Evolutionary conservation across 2,113 vertebrate genomes (phyloP).

Genomic region (Sakesphorus luctuosus): DNA sequence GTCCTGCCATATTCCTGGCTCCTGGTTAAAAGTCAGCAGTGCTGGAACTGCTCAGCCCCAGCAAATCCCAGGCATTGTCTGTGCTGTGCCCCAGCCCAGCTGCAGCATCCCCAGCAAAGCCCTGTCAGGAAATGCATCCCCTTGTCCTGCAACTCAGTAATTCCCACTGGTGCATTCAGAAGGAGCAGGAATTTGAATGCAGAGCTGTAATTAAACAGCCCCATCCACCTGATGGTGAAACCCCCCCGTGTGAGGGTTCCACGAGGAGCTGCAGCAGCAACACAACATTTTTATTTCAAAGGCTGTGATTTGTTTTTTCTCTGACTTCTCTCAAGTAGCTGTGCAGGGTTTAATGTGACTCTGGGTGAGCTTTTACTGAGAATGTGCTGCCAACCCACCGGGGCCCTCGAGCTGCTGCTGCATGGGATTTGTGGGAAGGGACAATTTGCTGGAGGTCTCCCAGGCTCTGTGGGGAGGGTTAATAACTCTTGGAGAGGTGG

Average conservation of each 20-base stretch:
- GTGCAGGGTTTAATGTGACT: neutral
- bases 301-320: neutral
- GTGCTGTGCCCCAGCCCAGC: neutral
- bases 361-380: neutral
- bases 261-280: neutral
- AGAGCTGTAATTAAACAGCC: neutral
- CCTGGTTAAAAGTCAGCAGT: accelerated
- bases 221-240: accelerated
- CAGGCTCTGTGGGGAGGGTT: constrained; percentile 66
- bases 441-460: constrained; percentile 50
- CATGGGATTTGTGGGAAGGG: constrained; percentile 14
- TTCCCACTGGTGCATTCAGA: neutral
- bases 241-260: neutral
- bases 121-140: accelerated
- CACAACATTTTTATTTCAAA: neutral
- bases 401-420: neutral
- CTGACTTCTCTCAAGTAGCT: neutral
- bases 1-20: accelerated
- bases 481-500: constrained; percentile 69
- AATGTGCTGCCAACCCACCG: neutral
- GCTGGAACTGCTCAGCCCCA: neutral
- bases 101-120: neutral
- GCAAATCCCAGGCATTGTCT: neutral
- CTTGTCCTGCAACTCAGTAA: neutral
- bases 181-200: accelerated